Evolutionary conservation across 2,113 vertebrate species (phyloP), one percentile per base, ranked within the genome.

Genomic region (Urocynchramus pylzowi): DNA sequence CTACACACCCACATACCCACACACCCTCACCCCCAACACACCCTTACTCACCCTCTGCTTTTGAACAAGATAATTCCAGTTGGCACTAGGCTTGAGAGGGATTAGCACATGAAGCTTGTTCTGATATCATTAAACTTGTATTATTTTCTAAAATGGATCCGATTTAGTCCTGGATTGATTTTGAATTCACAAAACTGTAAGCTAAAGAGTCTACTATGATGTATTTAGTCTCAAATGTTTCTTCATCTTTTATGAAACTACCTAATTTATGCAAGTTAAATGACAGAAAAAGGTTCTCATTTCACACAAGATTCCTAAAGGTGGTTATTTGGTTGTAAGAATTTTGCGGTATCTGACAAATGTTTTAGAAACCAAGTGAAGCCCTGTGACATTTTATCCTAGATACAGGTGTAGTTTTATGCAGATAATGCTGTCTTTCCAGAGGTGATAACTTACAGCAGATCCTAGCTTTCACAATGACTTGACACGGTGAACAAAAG

Each of bases 31-130:
- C n/a, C n/a, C n/a, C n/a, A n/a, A n/a, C n/a, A n/a, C n/a, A n/a
- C 8, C 9, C 23, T 45, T 54, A 80, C 10, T 81, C 15, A 22
- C 4, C 3, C 0, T 0, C 15, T 10, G 12, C 21, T 61, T 76
- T 56, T 56, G 60, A 83, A 75, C 3, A 79, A 57, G 18, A 15
- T 47, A 71, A 50, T 1, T 74, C 11, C 19, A 39, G 27, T 2
- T 84, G 41, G 13, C 18, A 13, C 27, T 52, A 44, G 12, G 16
- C 9, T 54, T 68, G 24, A 76, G 21, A 92, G 13, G 19, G 16
- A 42, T 67, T 80, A 52, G 42, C 60, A 89, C 26, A 15, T 23
- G 8, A 50, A 90, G 10, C 16, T 76, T 1, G 0, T 31, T 61
- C 47, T 71, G 11, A 35, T 33, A 54, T 23, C 26, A 14, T 69